Evolutionary conservation across 2,113 vertebrate genomes (phyloP).

Genomic region (Cebus imitator): DNA sequence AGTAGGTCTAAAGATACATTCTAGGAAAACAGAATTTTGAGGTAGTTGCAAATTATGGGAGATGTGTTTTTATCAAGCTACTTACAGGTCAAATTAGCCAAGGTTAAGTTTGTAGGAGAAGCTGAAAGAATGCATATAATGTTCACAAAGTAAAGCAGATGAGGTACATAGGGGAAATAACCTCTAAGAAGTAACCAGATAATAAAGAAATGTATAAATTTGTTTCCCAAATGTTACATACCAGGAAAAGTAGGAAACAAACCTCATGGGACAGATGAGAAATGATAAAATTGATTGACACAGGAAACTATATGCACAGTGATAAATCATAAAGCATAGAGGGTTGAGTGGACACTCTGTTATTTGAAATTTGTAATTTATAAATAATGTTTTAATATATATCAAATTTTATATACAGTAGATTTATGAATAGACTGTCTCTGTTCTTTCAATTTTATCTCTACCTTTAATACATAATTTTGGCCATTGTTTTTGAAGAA

Average conservation of each 20-base stretch:
- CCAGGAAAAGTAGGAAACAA: background rate
- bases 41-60: background rate
- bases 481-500: constrained; percentile 37
- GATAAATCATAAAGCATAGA: background rate
- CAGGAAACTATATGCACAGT: background rate
- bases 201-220: background rate
- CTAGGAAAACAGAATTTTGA: constrained; percentile 5
- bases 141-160: background rate
- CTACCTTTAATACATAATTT: constrained; percentile 22
- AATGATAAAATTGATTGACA: background rate
- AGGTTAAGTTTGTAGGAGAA: background rate
- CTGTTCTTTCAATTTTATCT: constrained; percentile 5
- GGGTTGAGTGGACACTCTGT: background rate
- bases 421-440: background rate
- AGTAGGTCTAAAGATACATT: background rate
- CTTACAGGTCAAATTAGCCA: background rate
- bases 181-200: background rate
- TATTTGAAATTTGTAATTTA: constrained; percentile 26
- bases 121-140: background rate
- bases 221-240: background rate
- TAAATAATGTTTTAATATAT: background rate
- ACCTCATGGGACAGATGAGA: background rate
- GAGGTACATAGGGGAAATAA: background rate
- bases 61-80: background rate
- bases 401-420: background rate